These are phyloP conservation scores for Megalurothrips usitatus DNA, from an alignment of 2,888 invertebrate genomes.

Conservation along the genomic window DNA sequence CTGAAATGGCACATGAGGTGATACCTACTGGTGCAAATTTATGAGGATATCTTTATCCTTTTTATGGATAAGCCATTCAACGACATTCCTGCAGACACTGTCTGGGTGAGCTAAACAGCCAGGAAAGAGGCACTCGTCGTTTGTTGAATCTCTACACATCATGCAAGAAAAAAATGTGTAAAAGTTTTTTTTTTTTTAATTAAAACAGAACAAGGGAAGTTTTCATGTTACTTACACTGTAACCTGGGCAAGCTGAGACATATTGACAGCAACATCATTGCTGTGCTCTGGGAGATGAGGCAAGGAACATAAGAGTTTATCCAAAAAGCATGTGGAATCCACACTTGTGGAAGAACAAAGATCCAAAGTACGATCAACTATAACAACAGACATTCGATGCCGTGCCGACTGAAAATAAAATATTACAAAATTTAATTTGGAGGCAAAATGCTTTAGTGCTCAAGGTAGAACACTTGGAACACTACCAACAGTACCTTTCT, in stretches of 20 bases:
- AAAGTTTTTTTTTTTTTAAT: not conserved
- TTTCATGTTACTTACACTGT: not conserved
- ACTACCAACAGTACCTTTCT: not conserved
- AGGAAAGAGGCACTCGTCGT: not conserved
- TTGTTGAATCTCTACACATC: not conserved
- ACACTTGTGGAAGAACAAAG: not conserved
- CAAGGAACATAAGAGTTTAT: not conserved
- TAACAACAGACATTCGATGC: not conserved
- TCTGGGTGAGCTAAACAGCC: not conserved
- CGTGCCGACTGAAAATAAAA: not conserved
- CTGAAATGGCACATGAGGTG: not conserved
- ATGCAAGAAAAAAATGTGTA: not conserved
- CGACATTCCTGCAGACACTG: not conserved
- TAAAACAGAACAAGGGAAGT: not conserved
- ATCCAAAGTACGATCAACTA: not conserved
- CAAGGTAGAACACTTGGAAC: not conserved
- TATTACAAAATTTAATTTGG: too few species aligned
- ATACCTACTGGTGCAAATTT: not conserved
- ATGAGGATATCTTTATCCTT: conserved; percentile 4
- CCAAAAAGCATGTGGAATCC: conserved; percentile 1
- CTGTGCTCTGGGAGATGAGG: not conserved
- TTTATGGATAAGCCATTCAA: not conserved
- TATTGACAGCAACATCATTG: conserved; percentile 1
- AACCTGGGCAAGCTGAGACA: conserved; percentile 15
- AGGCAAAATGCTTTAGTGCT: not conserved